Evolutionary conservation across 2,888 invertebrate genomes (phyloP), one percentile per base, ranked within the genome.

Genomic region (Dendrolimus pini): DNA sequence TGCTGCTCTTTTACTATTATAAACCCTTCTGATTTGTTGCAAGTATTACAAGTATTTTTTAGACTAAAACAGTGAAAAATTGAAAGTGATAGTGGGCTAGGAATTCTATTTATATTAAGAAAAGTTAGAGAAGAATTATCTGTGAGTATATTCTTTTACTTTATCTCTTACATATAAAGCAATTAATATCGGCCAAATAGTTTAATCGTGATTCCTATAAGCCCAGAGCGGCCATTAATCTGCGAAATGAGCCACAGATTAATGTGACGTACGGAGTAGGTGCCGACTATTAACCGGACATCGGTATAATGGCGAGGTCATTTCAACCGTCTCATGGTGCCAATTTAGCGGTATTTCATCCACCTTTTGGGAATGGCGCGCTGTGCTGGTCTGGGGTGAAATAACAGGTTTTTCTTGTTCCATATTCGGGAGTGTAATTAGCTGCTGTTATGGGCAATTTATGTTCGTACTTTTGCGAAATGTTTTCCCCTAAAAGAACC

Each of bases 201-300:
- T 30, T 30, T 30, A 30, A 30, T 30, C 30, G 30, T 30, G 30
- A 30, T 30, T 30, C 30, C 30, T 30, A 30, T 30, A 57, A 60
- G 54, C 65, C 60, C 63, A 57, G 58, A 57, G 60, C 59, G 58
- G 55, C 65, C 60, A 71, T 75, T 74, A 70, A 74, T 74, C 70
- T 67, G 61, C 60, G 64, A 72, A 72, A 73, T 70, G 68, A 70
- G 65, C 69, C 65, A 59, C 65, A 67, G 71, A 73, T 74, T 72
- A 74, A 70, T 68, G 66, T 68, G 67, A 71, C 72, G 68, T 73
- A 68, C 69, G 65, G 63, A 65, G 62, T 65, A 66, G 63, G 65
- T 66, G 65, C 62, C 65, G 66, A 63, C 62, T 65, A 62, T 59
- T 57, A 56, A 61, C 63, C 61, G 58, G 53, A 56, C 60, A 61